Conservation (phyloP, 2,797 vertebrate species). For the Sebastes alutus region DNA sequence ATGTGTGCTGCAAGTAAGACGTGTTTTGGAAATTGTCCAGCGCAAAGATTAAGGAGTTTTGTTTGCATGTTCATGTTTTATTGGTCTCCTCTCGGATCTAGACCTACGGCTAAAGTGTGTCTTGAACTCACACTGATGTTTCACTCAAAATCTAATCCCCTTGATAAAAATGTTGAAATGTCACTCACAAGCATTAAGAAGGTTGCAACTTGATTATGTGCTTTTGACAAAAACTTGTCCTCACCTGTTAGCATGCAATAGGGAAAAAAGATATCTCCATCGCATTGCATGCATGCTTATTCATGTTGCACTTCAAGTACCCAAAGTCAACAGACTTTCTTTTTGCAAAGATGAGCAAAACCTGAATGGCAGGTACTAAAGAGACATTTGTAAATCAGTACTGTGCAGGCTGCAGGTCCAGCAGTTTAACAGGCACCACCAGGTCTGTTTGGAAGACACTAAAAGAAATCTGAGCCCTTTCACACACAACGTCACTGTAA, state of each 20-base stretch:
- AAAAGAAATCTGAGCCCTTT: constrained; percentile 42
- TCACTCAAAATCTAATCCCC: not conserved
- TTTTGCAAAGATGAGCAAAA: not conserved
- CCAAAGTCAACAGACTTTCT: not conserved
- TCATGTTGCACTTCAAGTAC: not conserved
- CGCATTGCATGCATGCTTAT: not conserved
- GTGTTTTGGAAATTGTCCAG: not conserved
- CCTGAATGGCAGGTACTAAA: not conserved
- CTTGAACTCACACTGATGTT: not conserved
- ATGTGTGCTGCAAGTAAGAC: constrained; percentile 97
- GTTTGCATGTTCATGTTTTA: not conserved
- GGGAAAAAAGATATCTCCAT: not conserved
- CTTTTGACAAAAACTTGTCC: not conserved
- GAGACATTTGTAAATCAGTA: not conserved
- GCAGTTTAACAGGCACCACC: not conserved
- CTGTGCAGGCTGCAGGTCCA: constrained; percentile 14
- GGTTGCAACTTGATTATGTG: not conserved
- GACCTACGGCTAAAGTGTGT: not conserved
- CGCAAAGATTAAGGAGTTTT: not conserved
- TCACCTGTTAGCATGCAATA: not conserved
- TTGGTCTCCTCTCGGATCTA: not conserved
- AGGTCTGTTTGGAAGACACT: constrained; percentile 2
- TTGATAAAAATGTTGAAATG: not conserved
- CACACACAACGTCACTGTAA: constrained; percentile 41
- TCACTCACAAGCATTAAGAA: not conserved